These are phyloP conservation scores for Aptenodytes patagonicus DNA, from an alignment of 2,113 vertebrate genomes.

Conservation along the genomic window DNA sequence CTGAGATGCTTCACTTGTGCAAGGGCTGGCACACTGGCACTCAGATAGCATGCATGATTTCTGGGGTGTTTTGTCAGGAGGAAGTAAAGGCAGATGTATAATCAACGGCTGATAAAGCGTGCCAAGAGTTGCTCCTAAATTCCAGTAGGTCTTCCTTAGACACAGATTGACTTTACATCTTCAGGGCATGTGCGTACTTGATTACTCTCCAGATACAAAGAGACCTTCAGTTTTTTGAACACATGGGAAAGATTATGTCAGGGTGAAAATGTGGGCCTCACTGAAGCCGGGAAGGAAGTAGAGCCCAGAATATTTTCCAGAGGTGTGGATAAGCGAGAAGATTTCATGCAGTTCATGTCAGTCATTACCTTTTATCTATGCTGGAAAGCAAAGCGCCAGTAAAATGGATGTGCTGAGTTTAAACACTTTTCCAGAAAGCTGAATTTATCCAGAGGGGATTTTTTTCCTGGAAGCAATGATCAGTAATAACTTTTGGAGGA, in stretches of 20 bases:
- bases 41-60: background rate
- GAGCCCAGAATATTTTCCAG: conserved; percentile 48
- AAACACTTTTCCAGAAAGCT: conserved; percentile 50
- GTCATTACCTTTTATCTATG: conserved; percentile 45
- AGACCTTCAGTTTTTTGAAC: conserved; percentile 31
- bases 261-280: conserved; percentile 32
- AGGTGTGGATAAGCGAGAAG: background rate
- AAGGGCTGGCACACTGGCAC: background rate
- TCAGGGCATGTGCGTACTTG: background rate
- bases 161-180: background rate
- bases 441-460: conserved; percentile 20
- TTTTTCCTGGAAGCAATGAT: background rate
- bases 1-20: background rate
- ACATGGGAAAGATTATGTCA: conserved; percentile 52
- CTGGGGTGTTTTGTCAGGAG: background rate
- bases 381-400: conserved; percentile 27
- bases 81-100: background rate
- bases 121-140: background rate
- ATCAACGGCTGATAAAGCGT: fast-evolving
- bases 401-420: conserved; percentile 50
- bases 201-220: background rate
- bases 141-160: background rate
- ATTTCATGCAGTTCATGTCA: conserved; percentile 12
- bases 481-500: background rate
- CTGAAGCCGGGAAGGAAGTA: conserved; percentile 45